Percentiles rank a stretch among this genome's conserved stretches.
These are phyloP conservation scores for Oreochromis aureus DNA, from an alignment of 2,113 vertebrate genomes.

Conservation along the genomic window DNA sequence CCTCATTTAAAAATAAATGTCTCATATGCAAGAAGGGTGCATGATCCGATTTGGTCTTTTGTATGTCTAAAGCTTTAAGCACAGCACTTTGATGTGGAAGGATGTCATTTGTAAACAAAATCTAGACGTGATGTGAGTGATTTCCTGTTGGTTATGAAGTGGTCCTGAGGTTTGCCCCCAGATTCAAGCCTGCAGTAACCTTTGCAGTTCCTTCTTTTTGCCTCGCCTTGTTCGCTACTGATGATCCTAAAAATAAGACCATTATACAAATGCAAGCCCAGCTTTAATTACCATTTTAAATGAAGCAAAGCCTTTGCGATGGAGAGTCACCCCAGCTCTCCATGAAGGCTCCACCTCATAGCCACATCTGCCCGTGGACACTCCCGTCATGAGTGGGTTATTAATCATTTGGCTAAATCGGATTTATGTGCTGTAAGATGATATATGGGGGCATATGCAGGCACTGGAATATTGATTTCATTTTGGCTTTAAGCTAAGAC, in stretches of 20 bases:
- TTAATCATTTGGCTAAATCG: constrained; percentile 22
- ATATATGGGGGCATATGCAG: constrained; percentile 19
- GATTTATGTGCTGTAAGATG: constrained; percentile 24
- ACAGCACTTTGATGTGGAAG: not conserved
- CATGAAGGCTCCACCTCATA: not conserved
- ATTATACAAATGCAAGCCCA: not conserved
- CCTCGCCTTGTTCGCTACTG: accelerated
- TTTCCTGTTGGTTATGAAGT: not conserved
- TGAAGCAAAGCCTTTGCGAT: not conserved
- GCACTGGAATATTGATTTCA: constrained; percentile 33
- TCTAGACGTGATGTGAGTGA: not conserved
- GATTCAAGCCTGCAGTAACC: not conserved
- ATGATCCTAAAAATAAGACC: not conserved
- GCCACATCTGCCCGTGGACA: not conserved
- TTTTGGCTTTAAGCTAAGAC: constrained; percentile 22
- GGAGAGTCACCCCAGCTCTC: not conserved
- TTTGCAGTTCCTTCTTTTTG: not conserved
- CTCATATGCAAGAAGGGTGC: not conserved
- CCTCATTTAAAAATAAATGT: not conserved
- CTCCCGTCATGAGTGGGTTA: not conserved
- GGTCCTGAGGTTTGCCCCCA: not conserved
- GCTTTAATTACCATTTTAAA: not conserved
- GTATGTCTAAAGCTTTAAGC: not conserved
- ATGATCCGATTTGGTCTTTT: not conserved
- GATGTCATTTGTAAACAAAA: not conserved